Base-by-base conservation (phyloP, 2,797 vertebrate genomes). In the Florisuga fusca region DNA sequence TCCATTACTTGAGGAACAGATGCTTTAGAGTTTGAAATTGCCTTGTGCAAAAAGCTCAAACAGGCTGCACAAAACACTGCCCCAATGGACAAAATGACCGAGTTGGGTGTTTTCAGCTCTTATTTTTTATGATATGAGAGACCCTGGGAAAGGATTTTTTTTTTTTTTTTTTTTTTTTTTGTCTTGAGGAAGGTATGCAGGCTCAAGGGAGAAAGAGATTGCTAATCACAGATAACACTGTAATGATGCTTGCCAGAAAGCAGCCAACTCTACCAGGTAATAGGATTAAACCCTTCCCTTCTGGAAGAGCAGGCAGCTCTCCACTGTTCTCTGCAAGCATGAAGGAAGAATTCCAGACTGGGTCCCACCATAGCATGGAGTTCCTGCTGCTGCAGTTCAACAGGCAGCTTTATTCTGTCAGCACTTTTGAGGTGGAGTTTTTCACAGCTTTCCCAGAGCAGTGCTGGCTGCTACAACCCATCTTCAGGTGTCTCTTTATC, bases 171-270 rank as follows among this genome's bases (percentile, higher is more conserved):
- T 61, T 89, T 85, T 89, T 64, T 68, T 92, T 92, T 94, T 83
- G 84, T 89, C 61, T 76, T 83, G 41, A 72, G 78, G 72, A 93
- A 61, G 33, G 38, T 9, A 54, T 53, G 34, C 46, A 41, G 72
- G 64, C 66, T 92, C 75, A 45, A 50, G 34, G 66, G 90, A 87
- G 75, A 9, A 82, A 61, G 69, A 54, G 41, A 80, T 62, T 75
- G 66, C 82, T 93, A 92, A 91, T 95, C 91, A 84, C 75, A 83
- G 75, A 85, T 84, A 95, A 94, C 81, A 62, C 54, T 61, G 20
- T 90, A 87, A 89, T 85, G 78, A 53, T n/a, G 87, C 81, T 64
- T 89, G 94, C 81, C 86, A 87, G 61, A 79, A 61, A 83, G 75
- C 71, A 94, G 80, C 54, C 10, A 27, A 64, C 54, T 92, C 53